phyloP scores from a whole-genome alignment of 2,797 vertebrate species.

The Xenentodon cancila region DNA sequence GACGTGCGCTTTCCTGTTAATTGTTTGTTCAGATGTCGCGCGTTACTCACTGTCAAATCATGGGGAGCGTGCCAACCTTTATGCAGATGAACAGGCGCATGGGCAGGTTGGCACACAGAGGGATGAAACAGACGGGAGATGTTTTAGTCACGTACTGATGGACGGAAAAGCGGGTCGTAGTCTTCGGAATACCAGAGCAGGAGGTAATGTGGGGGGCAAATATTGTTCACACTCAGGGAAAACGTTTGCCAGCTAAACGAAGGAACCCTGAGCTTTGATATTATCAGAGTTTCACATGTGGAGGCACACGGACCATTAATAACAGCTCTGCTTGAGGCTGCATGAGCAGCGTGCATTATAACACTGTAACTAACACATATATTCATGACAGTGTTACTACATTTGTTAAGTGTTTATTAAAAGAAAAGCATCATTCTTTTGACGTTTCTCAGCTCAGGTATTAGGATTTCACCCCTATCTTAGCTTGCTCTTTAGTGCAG shows the following conservation, averaged over 20 bases:
- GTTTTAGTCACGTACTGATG: slow-evolving; percentile 41
- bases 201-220: no score
- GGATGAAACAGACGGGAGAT: slow-evolving; percentile 25
- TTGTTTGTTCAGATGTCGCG: slow-evolving; percentile 50
- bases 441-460: slow-evolving; percentile 26
- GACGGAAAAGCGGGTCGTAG: slow-evolving; percentile 18
- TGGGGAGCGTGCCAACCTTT: slow-evolving; percentile 40
- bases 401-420: slow-evolving; percentile 8
- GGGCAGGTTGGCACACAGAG: slow-evolving; percentile 37
- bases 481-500: neutral
- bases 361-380: no score
- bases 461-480: slow-evolving; percentile 20
- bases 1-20: slow-evolving; percentile 50
- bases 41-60: slow-evolving; percentile 60
- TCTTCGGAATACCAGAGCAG: slow-evolving; percentile 11
- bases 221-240: no score
- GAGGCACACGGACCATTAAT: no score
- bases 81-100: slow-evolving; percentile 42
- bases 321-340: no score
- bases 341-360: no score
- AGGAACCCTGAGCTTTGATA: no score
- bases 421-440: slow-evolving; percentile 33
- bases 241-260: no score
- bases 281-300: no score
- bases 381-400: no score